Conservation (phyloP, 2,888 invertebrate genomes). For the Rhabditophanes sp. region DNA sequence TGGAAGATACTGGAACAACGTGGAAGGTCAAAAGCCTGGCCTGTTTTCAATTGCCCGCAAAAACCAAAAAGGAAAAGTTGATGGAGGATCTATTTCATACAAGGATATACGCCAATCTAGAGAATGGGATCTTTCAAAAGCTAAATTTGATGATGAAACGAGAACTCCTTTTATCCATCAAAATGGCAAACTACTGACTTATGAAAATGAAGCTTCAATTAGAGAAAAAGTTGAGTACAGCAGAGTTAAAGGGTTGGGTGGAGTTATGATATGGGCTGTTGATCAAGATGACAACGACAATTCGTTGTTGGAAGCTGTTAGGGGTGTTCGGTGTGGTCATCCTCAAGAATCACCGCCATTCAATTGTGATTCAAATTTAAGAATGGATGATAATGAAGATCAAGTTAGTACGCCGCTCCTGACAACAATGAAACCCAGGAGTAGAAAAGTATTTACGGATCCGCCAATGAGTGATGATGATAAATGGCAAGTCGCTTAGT, state of each 20-base stretch:
- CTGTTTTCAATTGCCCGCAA: conserved; percentile 39
- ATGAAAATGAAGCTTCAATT: conserved; percentile 33
- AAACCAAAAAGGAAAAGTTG: conserved; percentile 17
- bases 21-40: conserved; percentile 28
- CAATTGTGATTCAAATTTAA: background rate
- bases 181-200: conserved; percentile 29
- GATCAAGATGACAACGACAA: conserved; percentile 36
- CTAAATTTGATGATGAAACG: conserved; percentile 24
- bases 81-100: conserved; percentile 36
- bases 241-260: conserved; percentile 27
- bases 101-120: conserved; percentile 15
- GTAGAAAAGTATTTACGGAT: too few species aligned
- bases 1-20: conserved; percentile 38
- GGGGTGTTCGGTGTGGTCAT: too few species aligned
- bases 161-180: conserved; percentile 35
- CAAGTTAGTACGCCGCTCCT: too few species aligned
- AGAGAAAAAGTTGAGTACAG: conserved; percentile 18
- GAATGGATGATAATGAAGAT: too few species aligned
- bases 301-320: conserved; percentile 22
- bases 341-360: too few species aligned
- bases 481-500: too few species aligned
- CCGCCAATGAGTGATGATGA: too few species aligned
- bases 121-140: conserved; percentile 14
- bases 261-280: conserved; percentile 42
- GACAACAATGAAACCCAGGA: too few species aligned